Conservation (phyloP, 2,888 invertebrate species). For the Torymus texanus region DNA sequence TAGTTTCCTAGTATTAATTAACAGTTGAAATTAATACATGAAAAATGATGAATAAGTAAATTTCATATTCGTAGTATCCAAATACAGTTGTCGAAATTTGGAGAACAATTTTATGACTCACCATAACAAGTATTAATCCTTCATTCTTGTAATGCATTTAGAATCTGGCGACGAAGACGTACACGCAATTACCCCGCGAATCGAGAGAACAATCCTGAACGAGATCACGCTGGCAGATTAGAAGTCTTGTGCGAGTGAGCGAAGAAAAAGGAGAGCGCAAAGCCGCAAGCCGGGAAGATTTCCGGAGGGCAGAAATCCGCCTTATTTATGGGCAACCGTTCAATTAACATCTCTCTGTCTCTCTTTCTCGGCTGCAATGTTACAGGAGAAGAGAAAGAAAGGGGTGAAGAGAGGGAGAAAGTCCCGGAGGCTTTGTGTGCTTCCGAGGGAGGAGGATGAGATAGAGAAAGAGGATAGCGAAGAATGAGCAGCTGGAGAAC, state of each 20-base stretch:
- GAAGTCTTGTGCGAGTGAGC: neutral
- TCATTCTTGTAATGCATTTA: neutral
- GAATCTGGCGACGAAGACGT: neutral
- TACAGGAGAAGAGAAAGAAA: too few species aligned
- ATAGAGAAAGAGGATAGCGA: neutral
- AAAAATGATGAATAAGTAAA: too few species aligned
- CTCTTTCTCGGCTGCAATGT: too few species aligned
- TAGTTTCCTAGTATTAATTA: too few species aligned
- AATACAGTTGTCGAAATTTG: too few species aligned
- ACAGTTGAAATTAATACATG: too few species aligned
- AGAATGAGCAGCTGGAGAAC: neutral
- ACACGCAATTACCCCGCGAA: slow-evolving; percentile 33
- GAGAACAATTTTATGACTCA: too few species aligned
- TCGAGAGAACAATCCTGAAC: slow-evolving; percentile 39
- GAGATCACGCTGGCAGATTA: slow-evolving; percentile 45
- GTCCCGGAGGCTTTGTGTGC: too few species aligned
- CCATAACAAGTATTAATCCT: neutral
- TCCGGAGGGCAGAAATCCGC: slow-evolving; percentile 49
- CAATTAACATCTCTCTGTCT: slow-evolving; percentile 59
- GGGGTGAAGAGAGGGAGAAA: too few species aligned
- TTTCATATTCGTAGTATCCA: too few species aligned
- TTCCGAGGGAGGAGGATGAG: too few species aligned
- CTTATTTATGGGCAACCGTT: slow-evolving; percentile 60
- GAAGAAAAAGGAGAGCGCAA: slow-evolving; percentile 6
- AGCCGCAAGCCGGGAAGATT: slow-evolving; percentile 41